Evolutionary conservation across 2,888 invertebrate species (phyloP), one percentile per base, ranked within the genome.

Genomic region (Chesias legatella): DNA sequence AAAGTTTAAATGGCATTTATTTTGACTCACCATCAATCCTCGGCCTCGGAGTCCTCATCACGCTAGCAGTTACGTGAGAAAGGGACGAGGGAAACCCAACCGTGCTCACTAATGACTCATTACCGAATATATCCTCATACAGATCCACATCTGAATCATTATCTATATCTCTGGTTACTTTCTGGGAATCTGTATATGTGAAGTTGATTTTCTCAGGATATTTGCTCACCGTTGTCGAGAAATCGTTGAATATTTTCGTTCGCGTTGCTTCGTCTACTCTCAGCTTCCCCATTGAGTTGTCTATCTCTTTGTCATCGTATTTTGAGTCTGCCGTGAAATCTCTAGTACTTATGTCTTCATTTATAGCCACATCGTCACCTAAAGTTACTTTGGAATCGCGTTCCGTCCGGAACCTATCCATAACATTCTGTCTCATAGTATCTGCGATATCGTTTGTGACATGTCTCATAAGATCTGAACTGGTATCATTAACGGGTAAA

Each of bases 221-320:
- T 64, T 76, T 79, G 45, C 79, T 76, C 1, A 83, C 71, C 1
- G 86, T 86, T 39, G 78, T 76, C 7, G 76, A 82, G 47, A 81
- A 86, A 59, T 85, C 85, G 32, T 79, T 66, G 40, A 77, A 82
- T 52, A 86, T 73, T 57, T 80, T 84, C 0, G 64, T 68, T 56
- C 79, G 66, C 1, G 79, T 80, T 1, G 53, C 71, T 20, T 86
- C 84, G 20, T 86, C 83, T 25, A 84, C 65, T 60, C 72, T 70
- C 1, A 83, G 53, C 47, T 82, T 82, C 21, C 74, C 84, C 73
- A 79, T 79, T 1, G 78, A 68, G 47, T 73, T 77, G 27, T 70
- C 63, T 20, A 36, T 30, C 3, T 48, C 47, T 29, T 37, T 56
- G 4, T 53, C 40, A 39, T 45, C 43, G 33, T 24, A 50, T 43